Evolutionary conservation across 2,113 vertebrate genomes (phyloP), one percentile per base, ranked within the genome.

Genomic region (Scomber japonicus): DNA sequence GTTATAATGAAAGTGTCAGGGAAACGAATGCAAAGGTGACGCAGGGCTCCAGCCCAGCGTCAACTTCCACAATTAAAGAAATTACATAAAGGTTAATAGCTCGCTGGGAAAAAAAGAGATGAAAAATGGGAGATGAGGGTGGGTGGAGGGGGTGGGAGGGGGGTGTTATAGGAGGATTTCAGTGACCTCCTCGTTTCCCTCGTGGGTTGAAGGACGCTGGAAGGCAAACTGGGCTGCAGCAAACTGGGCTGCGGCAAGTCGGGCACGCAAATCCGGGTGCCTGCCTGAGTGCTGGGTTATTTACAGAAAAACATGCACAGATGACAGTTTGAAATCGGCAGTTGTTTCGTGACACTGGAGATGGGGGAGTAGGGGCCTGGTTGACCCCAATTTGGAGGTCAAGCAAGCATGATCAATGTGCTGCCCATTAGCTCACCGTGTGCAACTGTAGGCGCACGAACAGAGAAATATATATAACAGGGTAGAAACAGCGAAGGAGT

Each of bases 361-460:
- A 84, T 1, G 49, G 83, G 85, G 82, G 81, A 82, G 80, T 83
- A 1, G 49, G 83, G 85, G 82, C 74, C 86, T 88, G 83, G 67
- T 92, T 94, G 94, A 95, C 93, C 94, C 92, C 93, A 93, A 92
- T 94, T 93, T 93, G 86, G 89, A 94, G 94, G 94, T 95, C 82
- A 78, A 92, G 78, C 91, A 93, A 91, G 89, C 85, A 70, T 92
- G 92, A 92, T 94, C 92, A 93, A 88, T 89, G 90, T 77, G 75
- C 51, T 19, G 59, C 80, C 86, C 86, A 91, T 92, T 93, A 91
- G 85, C 92, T 91, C 85, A 77, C 78, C n/a, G 30, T 40, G 85
- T 89, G 72, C 62, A 61, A 74, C 49, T 72, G 73, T 61, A 46
- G 73, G 84, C 31, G 17, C 77, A 80, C 17, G 60, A 65, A 46